Conservation (phyloP, 1,140 invertebrate genomes). For the Halesus radiatus region DNA sequence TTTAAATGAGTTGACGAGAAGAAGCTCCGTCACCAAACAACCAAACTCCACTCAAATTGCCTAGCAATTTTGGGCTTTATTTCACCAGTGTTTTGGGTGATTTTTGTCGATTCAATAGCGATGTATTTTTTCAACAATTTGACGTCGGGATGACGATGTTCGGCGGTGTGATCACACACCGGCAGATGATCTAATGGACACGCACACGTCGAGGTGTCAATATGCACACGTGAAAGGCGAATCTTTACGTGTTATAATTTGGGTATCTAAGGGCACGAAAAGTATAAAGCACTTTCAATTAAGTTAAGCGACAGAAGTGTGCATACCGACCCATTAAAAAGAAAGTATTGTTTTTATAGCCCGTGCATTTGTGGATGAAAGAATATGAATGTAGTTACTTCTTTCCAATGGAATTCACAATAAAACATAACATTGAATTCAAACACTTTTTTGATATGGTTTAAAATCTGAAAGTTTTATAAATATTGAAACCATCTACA, state of each 20-base stretch:
- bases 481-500: too few species aligned
- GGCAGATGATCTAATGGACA: conserved; percentile 23
- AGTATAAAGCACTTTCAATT: conserved; percentile 9
- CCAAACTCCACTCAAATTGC: background rate
- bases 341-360: too few species aligned
- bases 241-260: conserved; percentile 25
- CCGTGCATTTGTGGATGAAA: too few species aligned
- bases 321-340: background rate
- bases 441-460: too few species aligned
- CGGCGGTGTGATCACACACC: background rate
- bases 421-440: too few species aligned
- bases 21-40: too few species aligned
- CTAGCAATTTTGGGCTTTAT: background rate
- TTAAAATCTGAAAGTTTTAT: too few species aligned
- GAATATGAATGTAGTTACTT: too few species aligned
- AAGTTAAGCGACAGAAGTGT: background rate
- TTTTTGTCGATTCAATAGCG: background rate
- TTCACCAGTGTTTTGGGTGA: background rate
- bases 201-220: conserved; percentile 32
- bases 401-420: too few species aligned
- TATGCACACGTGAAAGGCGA: conserved; percentile 4
- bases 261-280: background rate
- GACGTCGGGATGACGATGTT: conserved; percentile 11
- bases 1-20: too few species aligned
- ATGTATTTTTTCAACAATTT: background rate